Percentiles rank a stretch among this genome's conserved stretches.
phyloP scores from a whole-genome alignment of 1,140 invertebrate species.

The Conus ventricosus region DNA sequence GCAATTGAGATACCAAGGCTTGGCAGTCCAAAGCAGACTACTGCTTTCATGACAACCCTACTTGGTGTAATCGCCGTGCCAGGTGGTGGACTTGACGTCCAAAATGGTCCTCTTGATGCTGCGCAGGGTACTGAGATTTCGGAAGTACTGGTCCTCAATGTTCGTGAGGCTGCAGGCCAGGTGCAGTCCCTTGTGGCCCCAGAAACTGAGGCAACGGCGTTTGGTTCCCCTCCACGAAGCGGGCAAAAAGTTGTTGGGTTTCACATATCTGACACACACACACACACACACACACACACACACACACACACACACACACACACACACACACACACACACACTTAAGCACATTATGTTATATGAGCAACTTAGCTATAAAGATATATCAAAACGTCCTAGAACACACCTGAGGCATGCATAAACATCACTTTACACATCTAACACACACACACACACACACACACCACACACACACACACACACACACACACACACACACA shows the following conservation, averaged over 20 bases:
- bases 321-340: not conserved
- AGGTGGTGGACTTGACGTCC: constrained; percentile 82
- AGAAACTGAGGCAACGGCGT: constrained; percentile 73
- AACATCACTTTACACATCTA: constrained; percentile 80
- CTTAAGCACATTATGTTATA: too few species aligned
- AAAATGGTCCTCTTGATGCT: constrained; percentile 81
- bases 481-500: not conserved
- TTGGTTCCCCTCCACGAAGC: constrained; percentile 72
- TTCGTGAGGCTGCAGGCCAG: constrained; percentile 83
- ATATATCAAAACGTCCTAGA: too few species aligned
- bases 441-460: not conserved
- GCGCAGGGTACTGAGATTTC: constrained; percentile 80
- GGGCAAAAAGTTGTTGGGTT: constrained; percentile 75
- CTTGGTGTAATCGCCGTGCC: constrained; percentile 85
- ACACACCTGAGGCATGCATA: too few species aligned
- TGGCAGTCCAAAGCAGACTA: too few species aligned
- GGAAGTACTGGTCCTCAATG: constrained; percentile 84
- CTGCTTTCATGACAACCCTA: constrained; percentile 44
- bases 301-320: not conserved
- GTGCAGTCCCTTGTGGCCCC: constrained; percentile 78
- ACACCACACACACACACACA: constrained; percentile 3
- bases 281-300: not conserved
- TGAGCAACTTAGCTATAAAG: too few species aligned
- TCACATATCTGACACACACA: constrained; percentile 77
- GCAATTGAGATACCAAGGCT: too few species aligned